A percentile compares a stretch with the other conserved stretches of the same genome.
Conservation (phyloP, 2,888 invertebrate species). For the Cephus spinipes region DNA sequence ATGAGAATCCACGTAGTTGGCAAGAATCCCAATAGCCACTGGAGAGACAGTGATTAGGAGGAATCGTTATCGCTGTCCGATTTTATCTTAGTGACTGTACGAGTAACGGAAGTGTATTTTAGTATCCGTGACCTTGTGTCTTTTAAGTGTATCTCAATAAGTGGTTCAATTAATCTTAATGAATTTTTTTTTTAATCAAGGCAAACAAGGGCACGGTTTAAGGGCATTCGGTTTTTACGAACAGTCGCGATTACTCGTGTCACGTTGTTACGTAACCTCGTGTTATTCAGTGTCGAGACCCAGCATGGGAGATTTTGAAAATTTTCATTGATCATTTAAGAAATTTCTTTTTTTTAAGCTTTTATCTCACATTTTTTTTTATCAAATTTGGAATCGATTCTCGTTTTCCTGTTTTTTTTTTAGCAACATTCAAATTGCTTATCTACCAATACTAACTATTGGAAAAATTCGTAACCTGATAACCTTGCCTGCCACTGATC, state of each 20-base stretch:
- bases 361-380: background rate
- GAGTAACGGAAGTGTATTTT: background rate
- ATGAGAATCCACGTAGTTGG: background rate
- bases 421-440: background rate
- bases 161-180: slow-evolving; percentile 39
- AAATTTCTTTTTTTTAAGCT: background rate
- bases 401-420: background rate
- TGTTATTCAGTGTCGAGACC: background rate
- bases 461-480: background rate
- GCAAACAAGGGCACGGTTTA: slow-evolving; percentile 56
- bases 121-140: slow-evolving; percentile 42
- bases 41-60: background rate
- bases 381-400: too few species aligned
- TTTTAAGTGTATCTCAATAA: slow-evolving; percentile 34
- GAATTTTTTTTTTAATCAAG: slow-evolving; percentile 44
- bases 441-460: background rate
- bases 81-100: background rate
- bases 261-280: background rate
- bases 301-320: background rate
- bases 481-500: background rate
- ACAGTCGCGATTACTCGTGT: background rate
- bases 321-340: background rate
- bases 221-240: slow-evolving; percentile 35
- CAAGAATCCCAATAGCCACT: background rate
- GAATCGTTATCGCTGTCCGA: background rate